Base-by-base conservation (phyloP, 2,797 vertebrate species). In the Allobates femoralis region DNA sequence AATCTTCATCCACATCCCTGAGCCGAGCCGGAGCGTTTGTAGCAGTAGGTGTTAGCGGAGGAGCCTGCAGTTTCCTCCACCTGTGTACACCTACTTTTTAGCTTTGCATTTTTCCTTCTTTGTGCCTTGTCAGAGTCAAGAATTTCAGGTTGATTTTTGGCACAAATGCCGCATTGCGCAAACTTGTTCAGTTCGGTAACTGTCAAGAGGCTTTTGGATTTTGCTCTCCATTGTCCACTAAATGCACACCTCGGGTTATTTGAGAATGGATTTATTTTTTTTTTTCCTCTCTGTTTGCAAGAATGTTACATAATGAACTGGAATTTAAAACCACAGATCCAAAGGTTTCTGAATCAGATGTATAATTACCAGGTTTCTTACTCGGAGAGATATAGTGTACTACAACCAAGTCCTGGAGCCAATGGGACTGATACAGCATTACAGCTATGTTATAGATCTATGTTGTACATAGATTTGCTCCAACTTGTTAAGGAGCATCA, bases 31-130 rank as follows among this genome's bases (percentile, higher is more conserved):
- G 16, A 11, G 28, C 15, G 15, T 81, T 69, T 69, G 23, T 81
- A 55, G 41, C 64, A 19, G 28, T 55, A 69, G 34, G 64, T 18
- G 34, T n/a, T 41, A 16, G 56, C 14, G 16, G 5, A 37, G 60
- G 78, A 64, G 55, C 34, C 5, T n/a, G 12, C 64, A 32, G 28
- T 51, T 81, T 67, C 21, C 80, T 71, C 64, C 80, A 82, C 64
- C 80, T 82, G 80, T 82, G 64, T 56, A 71, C 64, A 82, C 79
- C 79, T 82, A 71, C 50, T 69, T 82, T 81, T 34, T 69, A 67
- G 46, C 79, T 66, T 82, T 37, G 23, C 34, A 18, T 34, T 51
- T 55, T 51, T 32, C 10, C 21, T 23, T 69, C n/a, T 51, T 69
- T 50, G 28, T 69, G 80, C 50, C 64, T 34, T 82, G 50, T 82